Conservation (phyloP, 2,888 invertebrate species). For the Bedellia somnulentella region DNA sequence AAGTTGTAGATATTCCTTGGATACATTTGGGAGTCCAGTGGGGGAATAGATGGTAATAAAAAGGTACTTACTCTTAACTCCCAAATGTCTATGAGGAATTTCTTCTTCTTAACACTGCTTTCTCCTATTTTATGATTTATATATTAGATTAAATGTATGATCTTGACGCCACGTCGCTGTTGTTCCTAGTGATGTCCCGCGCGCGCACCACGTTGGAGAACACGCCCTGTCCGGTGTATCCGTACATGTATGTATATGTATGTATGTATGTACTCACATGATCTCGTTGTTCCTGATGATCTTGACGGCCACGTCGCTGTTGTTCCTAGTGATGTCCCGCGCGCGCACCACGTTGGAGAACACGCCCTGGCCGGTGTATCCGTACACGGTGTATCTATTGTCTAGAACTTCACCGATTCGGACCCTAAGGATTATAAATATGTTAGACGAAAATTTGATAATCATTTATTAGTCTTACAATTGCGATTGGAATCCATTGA, state of each 20-base stretch:
- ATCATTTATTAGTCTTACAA: not conserved
- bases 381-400: slow-evolving; percentile 90
- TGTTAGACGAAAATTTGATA: too few relatives aligned
- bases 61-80: too few relatives aligned
- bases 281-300: slow-evolving; percentile 99
- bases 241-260: slow-evolving; percentile 65
- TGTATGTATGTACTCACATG: slow-evolving; percentile 69
- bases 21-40: too few relatives aligned
- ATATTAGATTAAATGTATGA: slow-evolving; percentile 68
- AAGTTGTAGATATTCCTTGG: too few relatives aligned
- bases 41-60: too few relatives aligned
- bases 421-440: slow-evolving; percentile 70
- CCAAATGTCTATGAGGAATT: too few relatives aligned
- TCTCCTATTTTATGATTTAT: slow-evolving; percentile 99
- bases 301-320: slow-evolving; percentile 93
- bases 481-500: not conserved
- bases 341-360: slow-evolving; percentile 97
- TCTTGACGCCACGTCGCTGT: slow-evolving; percentile 96
- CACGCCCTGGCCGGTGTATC: slow-evolving; percentile 98
- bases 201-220: slow-evolving; percentile 97
- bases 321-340: slow-evolving; percentile 84
- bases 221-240: slow-evolving; percentile 98
- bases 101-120: too few relatives aligned
- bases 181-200: slow-evolving; percentile 84
- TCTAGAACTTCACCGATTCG: slow-evolving; percentile 93